Evolutionary conservation across 2,113 vertebrate genomes (phyloP), one percentile per base, ranked within the genome.

Genomic region (Podarcis cretensis): DNA sequence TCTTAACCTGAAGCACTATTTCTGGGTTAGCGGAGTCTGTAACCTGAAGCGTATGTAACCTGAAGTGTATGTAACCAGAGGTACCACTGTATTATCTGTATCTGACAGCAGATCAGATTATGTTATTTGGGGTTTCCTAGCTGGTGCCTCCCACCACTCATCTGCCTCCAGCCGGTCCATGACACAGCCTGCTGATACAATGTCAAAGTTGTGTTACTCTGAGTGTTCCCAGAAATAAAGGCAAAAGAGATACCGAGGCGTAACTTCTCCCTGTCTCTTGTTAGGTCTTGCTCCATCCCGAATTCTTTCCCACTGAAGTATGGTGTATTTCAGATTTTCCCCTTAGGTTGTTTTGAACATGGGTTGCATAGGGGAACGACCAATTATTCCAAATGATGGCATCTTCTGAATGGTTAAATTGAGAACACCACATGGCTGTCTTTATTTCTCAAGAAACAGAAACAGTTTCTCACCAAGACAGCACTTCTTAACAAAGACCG

Each of bases 71-170:
- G 35, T 37, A 37, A 37, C 35, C 35, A 37, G 35, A 37, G 35
- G 35, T 37, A 37, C 35, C 35, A 37, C 35, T 37, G 40, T 63
- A 71, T n/a, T 63, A 63, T 63, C 59, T 10, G 48, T 9, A 57
- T 25, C 43, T 30, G 54, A 27, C 21, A 27, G 81, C 23, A 82
- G 21, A 40, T 66, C 32, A 48, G 48, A 48, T 48, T 48, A 10
- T 48, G 48, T 48, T 48, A 48, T 48, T 48, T 48, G 48, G 48
- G 48, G 48, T 48, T 48, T 81, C 37, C 23, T 88, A 87, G 90
- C 71, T 73, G 71, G 48, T 48, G 48, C 71, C 77, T 77, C 92
- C 93, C 91, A 66, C 13, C 57, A 40, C 63, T 94, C 8, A 1
- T 48, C 43, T 48, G 43, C 43, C 43, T 48, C 43, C 43, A 48